Percentiles rank a stretch among this genome's conserved stretches.
Conservation (phyloP, 2,888 invertebrate genomes). For the Crossocerus cetratus region DNA sequence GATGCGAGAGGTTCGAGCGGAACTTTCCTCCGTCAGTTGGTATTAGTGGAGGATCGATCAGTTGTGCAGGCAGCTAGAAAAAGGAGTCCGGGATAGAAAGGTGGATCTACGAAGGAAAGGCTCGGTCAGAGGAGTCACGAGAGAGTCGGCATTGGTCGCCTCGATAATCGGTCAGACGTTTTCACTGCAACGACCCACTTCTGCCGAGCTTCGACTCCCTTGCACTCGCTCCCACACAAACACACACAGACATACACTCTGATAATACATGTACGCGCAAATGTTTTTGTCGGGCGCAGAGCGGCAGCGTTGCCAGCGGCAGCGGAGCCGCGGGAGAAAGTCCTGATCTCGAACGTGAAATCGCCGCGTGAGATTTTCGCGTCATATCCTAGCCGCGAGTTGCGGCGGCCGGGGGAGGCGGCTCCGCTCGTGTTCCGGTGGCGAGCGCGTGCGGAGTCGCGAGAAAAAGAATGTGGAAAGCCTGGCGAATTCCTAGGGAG, state of each 20-base stretch:
- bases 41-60: no score
- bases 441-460: background rate
- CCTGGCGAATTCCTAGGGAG: constrained; percentile 31
- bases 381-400: constrained; percentile 45
- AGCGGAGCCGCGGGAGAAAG: constrained; percentile 48
- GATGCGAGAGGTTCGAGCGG: no score
- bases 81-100: constrained; percentile 19
- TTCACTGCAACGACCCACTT: constrained; percentile 61
- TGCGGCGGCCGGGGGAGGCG: no score
- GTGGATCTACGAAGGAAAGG: constrained; percentile 1
- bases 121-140: constrained; percentile 7
- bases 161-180: constrained; percentile 55
- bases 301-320: constrained; percentile 24
- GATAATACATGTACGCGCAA: background rate
- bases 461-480: constrained; percentile 37
- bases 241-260: no score
- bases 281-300: background rate
- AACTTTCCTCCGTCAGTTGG: no score
- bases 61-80: no score
- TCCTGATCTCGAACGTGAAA: constrained; percentile 62
- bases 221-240: no score
- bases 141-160: constrained; percentile 3
- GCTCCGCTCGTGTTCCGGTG: constrained; percentile 13
- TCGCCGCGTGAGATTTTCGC: constrained; percentile 53
- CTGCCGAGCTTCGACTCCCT: background rate